Conservation (phyloP, 1,140 invertebrate species). For the Neodiprion fabricii region DNA sequence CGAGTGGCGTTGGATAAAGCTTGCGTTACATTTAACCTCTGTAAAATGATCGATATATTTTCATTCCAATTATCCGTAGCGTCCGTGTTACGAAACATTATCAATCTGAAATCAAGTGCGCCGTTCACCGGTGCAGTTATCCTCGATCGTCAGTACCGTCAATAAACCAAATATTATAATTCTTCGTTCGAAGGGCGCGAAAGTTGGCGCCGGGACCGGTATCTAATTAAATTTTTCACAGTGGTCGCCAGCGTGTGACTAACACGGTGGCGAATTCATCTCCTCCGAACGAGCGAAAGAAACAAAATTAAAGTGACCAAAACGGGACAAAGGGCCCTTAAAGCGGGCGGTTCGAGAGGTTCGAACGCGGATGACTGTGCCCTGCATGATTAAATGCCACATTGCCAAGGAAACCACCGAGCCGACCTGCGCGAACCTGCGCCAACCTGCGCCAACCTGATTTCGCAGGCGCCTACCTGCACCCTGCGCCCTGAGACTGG, state of each 20-base stretch:
- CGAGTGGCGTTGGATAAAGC: no score
- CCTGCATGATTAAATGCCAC: constrained; percentile 1
- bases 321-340: neutral
- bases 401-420: neutral
- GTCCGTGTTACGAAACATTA: no score
- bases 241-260: neutral
- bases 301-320: neutral
- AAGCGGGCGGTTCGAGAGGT: neutral
- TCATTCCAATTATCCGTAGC: no score
- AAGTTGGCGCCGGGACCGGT: neutral
- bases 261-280: no score
- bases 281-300: neutral
- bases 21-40: no score
- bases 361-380: neutral
- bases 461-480: constrained; percentile 3
- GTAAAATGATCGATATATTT: no score
- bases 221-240: neutral
- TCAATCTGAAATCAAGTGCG: no score
- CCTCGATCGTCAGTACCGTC: neutral
- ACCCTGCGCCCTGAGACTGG: neutral
- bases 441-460: constrained; percentile 1
- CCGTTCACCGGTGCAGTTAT: neutral
- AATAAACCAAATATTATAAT: neutral
- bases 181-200: neutral
- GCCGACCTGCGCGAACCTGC: neutral